Conservation (phyloP, 2,888 invertebrate species). For the Spodoptera picta region DNA sequence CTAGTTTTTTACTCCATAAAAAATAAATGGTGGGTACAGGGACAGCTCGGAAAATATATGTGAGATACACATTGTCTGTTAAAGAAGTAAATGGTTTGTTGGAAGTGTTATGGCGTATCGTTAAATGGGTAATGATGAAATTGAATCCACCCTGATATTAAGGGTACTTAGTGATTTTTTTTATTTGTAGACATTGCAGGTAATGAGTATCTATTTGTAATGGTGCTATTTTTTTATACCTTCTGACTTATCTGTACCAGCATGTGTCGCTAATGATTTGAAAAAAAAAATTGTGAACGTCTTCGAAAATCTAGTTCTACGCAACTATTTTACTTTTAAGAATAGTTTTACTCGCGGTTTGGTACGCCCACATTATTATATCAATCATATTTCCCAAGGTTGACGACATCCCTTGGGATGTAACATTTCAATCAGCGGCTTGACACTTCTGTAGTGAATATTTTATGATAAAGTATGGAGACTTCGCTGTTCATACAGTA, state of each 20-base stretch:
- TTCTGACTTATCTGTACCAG: too few relatives aligned
- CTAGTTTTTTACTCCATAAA: conserved; percentile 31
- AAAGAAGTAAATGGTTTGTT: conserved; percentile 9
- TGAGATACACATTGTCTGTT: conserved; percentile 14
- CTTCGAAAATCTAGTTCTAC: too few relatives aligned
- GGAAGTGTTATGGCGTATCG: neutral
- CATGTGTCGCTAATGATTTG: too few relatives aligned
- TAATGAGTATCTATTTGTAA: too few relatives aligned
- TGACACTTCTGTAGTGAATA: conserved; percentile 18
- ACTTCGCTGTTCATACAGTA: too few relatives aligned
- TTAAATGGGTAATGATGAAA: too few relatives aligned
- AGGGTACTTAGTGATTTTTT: too few relatives aligned
- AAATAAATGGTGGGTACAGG: conserved; percentile 26
- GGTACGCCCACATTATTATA: conserved; percentile 16
- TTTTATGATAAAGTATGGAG: conserved; percentile 1
- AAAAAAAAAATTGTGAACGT: too few relatives aligned
- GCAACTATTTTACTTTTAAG: too few relatives aligned
- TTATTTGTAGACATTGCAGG: too few relatives aligned
- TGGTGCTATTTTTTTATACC: too few relatives aligned
- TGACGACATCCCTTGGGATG: conserved; percentile 13
- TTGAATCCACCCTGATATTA: too few relatives aligned
- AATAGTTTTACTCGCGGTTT: conserved; percentile 1
- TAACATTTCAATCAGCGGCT: conserved; percentile 16
- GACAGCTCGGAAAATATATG: conserved; percentile 11
- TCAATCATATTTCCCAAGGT: conserved; percentile 19